phyloP scores from a whole-genome alignment of 1,140 invertebrate genomes.

The Hyphantria cunea region DNA sequence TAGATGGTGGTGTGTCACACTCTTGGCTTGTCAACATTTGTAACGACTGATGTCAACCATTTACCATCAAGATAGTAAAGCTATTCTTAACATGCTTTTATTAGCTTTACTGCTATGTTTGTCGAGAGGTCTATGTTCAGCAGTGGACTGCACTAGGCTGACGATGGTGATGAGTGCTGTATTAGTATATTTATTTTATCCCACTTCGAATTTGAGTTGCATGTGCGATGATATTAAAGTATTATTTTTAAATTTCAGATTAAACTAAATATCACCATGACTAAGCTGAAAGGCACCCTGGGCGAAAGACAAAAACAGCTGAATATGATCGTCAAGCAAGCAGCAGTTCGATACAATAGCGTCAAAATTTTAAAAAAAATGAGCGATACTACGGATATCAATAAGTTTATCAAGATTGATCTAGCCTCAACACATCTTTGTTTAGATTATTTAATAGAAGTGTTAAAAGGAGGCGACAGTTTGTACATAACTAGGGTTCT shows the following conservation, averaged over 20 bases:
- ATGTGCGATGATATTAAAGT: too few species aligned
- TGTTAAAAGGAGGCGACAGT: slow-evolving; percentile 45
- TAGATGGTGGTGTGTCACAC: too few species aligned
- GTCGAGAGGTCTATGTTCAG: too few species aligned
- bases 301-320: slow-evolving; percentile 40
- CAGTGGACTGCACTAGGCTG: too few species aligned
- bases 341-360: slow-evolving; percentile 23
- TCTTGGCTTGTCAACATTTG: too few species aligned
- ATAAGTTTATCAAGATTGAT: slow-evolving; percentile 49
- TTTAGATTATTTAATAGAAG: slow-evolving; percentile 44
- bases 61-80: too few species aligned
- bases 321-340: slow-evolving; percentile 42
- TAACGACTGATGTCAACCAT: too few species aligned
- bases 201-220: too few species aligned
- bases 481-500: slow-evolving; percentile 43
- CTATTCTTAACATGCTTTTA: too few species aligned
- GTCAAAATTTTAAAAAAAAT: slow-evolving; percentile 31
- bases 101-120: too few species aligned
- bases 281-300: background rate
- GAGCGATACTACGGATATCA: slow-evolving; percentile 37
- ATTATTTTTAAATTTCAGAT: background rate
- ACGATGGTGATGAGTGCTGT: too few species aligned
- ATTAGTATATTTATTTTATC: too few species aligned
- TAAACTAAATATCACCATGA: background rate
- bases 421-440: slow-evolving; percentile 44